Percentiles rank a stretch among this genome's conserved stretches.
phyloP scores from a whole-genome alignment of 2,113 vertebrate species.

The Otolemur garnettii region DNA sequence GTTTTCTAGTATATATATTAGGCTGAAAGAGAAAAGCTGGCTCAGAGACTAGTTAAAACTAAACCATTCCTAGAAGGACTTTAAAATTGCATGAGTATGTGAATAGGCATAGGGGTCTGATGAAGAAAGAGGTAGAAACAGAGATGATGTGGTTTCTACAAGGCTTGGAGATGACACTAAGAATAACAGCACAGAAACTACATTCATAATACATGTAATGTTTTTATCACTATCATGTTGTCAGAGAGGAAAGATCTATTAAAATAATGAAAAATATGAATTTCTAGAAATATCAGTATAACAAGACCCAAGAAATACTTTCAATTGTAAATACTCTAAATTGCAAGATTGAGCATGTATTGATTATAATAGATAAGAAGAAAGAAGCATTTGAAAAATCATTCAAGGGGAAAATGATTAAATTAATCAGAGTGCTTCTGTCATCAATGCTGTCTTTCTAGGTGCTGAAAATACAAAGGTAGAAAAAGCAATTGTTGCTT shows the following conservation, averaged over 20 bases:
- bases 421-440: constrained; percentile 22
- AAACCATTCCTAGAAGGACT: background rate
- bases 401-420: constrained; percentile 45
- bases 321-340: constrained; percentile 3
- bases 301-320: background rate
- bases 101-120: background rate
- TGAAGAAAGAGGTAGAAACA: background rate
- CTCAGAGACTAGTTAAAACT: background rate
- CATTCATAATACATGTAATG: background rate
- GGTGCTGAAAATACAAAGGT: constrained; percentile 43
- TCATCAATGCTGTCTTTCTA: background rate
- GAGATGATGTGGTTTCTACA: background rate
- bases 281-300: constrained; percentile 9
- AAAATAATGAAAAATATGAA: constrained; percentile 29
- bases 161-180: background rate
- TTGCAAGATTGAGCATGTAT: constrained; percentile 14
- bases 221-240: background rate
- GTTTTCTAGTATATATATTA: background rate
- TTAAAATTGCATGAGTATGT: background rate
- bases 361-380: background rate
- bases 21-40: background rate
- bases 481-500: background rate
- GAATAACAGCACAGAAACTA: background rate
- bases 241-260: background rate
- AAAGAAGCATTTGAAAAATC: constrained; percentile 12